Evolutionary conservation across 2,888 invertebrate species (phyloP), one percentile per base, ranked within the genome.

Genomic region (Rapana venosa): DNA sequence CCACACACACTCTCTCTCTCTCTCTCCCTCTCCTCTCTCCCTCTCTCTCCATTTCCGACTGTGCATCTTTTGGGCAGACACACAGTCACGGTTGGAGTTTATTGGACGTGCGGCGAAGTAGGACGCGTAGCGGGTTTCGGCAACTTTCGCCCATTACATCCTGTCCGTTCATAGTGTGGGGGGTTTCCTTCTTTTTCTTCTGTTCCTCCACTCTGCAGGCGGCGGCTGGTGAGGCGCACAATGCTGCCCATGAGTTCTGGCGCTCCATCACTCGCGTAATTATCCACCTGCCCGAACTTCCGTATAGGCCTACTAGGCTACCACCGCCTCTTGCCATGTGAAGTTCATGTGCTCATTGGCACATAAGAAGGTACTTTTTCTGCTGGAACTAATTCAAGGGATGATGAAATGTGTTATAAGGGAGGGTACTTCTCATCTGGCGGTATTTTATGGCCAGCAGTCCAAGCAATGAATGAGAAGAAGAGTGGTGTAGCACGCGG

Each of bases 21-120:
- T 61, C 61, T 22, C 61, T 22, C 15, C 2, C 20, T 22, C 74
- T 35, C 35, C 0, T 11, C n/a, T n/a, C 56, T 47, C 26, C 26
- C 84, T 8, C 56, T 13, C 84, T 22, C 84, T 30, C 84, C 47
- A 56, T n/a, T 84, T 84, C 56, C 84, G 56, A 47, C 84, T 22
- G 17, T 20, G 36, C 81, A 83, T 83, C 81, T 6, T 79, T 35
- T 22, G 17, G 32, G 17, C 13, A 79, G 32, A 79, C 79, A 4
- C 81, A 22, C 81, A 81, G 26, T 22, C 81, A 81, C 81, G 36
- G 81, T 81, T 11, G 81, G 81, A 81, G 81, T 81, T 81, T 47
- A 81, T 47, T 81, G 81, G 81, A 81, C 22, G 47, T 47, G 47
- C 36, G n/a, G 81, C 47, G 11, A 36, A 81, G 66, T 66, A 66